Percentiles rank a stretch among this genome's conserved stretches.
Conservation (phyloP, 2,888 invertebrate genomes). For the Dascillus cervinus region DNA sequence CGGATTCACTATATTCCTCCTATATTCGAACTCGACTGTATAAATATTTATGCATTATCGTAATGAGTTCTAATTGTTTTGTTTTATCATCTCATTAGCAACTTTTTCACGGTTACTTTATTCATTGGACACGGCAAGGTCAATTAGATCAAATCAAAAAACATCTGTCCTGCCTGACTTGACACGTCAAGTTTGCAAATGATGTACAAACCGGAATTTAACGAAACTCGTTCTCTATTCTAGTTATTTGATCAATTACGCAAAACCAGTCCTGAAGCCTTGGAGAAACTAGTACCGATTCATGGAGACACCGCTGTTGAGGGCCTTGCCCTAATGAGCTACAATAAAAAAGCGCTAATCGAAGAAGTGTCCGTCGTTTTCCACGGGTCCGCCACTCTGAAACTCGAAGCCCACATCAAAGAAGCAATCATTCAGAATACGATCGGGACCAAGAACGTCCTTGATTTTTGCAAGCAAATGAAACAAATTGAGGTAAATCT, state of each 20-base stretch:
- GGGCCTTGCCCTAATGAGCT: constrained; percentile 34
- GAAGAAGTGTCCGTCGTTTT: constrained; percentile 51
- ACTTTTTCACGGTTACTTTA: too few species aligned
- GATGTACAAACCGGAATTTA: too few species aligned
- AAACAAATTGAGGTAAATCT: constrained; percentile 20
- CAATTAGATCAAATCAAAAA: too few species aligned
- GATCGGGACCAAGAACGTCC: constrained; percentile 47
- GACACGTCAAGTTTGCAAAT: too few species aligned
- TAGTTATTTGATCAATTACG: constrained; percentile 33
- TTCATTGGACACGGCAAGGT: too few species aligned
- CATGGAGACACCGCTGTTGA: constrained; percentile 39
- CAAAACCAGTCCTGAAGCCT: constrained; percentile 33
- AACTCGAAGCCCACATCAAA: constrained; percentile 54
- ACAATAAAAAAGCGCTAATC: constrained; percentile 39
- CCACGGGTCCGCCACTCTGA: constrained; percentile 59
- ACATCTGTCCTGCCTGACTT: too few species aligned
- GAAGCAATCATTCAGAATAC: constrained; percentile 54
- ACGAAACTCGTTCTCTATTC: too few species aligned
- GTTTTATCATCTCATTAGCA: too few species aligned
- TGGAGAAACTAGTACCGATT: constrained; percentile 45
- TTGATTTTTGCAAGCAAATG: constrained; percentile 32
- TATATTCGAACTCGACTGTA: too few species aligned
- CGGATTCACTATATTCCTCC: too few species aligned
- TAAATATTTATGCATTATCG: too few species aligned
- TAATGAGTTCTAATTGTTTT: too few species aligned